phyloP scores from a whole-genome alignment of 2,888 invertebrate species.

The Ypsolopha sequella region DNA sequence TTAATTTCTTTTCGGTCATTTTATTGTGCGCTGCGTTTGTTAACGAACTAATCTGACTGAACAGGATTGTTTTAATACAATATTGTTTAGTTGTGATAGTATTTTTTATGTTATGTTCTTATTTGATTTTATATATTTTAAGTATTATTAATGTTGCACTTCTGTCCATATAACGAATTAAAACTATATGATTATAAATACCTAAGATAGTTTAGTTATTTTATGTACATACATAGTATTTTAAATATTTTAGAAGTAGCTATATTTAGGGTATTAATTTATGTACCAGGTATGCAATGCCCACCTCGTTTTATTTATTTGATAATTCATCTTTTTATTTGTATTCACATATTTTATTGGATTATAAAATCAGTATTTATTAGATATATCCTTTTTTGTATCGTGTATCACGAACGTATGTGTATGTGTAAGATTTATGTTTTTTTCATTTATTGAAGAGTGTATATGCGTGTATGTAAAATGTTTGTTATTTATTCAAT shows the following conservation, averaged over 20 bases:
- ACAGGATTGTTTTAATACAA: slow-evolving; percentile 25
- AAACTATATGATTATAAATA: too few species aligned
- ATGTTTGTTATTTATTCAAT: background rate
- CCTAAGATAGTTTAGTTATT: too few species aligned
- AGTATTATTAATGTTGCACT: too few species aligned
- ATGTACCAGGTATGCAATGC: background rate
- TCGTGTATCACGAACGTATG: slow-evolving; percentile 26
- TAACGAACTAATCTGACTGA: slow-evolving; percentile 37
- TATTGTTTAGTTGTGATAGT: too few species aligned
- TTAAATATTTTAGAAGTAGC: too few species aligned
- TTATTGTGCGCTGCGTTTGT: slow-evolving; percentile 19
- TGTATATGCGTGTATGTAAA: slow-evolving; percentile 23
- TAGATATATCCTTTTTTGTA: background rate
- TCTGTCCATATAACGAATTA: too few species aligned
- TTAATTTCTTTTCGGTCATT: slow-evolving; percentile 46
- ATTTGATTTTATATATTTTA: too few species aligned
- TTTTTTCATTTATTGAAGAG: slow-evolving; percentile 14
- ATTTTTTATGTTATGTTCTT: too few species aligned
- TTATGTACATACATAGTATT: too few species aligned
- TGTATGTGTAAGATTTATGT: slow-evolving; percentile 12
- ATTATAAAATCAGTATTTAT: background rate
- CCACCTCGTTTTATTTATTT: background rate
- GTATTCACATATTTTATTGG: background rate
- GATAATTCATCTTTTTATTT: slow-evolving; percentile 2
- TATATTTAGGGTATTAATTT: slow-evolving; percentile 8